Percentiles rank a stretch among this genome's conserved stretches.
phyloP scores from a whole-genome alignment of 2,113 vertebrate species.

The Numida meleagris region DNA sequence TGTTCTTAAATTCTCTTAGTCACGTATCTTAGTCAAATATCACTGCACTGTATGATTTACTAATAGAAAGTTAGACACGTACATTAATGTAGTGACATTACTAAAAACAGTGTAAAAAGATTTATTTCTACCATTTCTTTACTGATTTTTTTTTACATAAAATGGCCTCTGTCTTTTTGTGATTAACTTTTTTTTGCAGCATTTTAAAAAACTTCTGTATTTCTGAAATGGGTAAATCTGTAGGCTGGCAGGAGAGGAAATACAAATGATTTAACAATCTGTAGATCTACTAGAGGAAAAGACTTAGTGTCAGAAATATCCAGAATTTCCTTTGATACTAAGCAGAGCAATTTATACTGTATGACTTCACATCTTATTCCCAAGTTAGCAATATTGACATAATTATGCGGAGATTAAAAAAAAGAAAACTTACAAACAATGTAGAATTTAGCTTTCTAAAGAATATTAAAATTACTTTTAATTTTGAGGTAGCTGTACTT shows the following conservation, averaged over 20 bases:
- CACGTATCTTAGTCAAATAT: background rate
- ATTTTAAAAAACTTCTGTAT: background rate
- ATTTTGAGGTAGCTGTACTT: background rate
- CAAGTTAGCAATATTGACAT: background rate
- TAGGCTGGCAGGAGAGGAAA: background rate
- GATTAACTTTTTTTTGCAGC: background rate
- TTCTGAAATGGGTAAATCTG: background rate
- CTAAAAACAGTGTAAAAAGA: background rate
- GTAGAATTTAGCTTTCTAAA: background rate
- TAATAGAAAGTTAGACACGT: background rate
- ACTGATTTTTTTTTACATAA: background rate
- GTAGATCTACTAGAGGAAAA: background rate
- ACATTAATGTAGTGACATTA: background rate
- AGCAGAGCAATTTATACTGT: background rate
- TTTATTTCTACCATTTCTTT: background rate
- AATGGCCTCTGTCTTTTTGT: background rate
- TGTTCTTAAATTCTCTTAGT: background rate
- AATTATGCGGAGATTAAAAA: background rate
- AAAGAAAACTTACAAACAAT: background rate
- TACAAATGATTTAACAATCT: background rate
- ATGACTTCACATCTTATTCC: background rate
- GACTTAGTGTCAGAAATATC: background rate
- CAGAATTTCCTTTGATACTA: background rate
- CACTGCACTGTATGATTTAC: background rate
- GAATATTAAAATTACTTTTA: background rate